phyloP scores from a whole-genome alignment of 2,797 vertebrate species.

The Momotus momota region DNA sequence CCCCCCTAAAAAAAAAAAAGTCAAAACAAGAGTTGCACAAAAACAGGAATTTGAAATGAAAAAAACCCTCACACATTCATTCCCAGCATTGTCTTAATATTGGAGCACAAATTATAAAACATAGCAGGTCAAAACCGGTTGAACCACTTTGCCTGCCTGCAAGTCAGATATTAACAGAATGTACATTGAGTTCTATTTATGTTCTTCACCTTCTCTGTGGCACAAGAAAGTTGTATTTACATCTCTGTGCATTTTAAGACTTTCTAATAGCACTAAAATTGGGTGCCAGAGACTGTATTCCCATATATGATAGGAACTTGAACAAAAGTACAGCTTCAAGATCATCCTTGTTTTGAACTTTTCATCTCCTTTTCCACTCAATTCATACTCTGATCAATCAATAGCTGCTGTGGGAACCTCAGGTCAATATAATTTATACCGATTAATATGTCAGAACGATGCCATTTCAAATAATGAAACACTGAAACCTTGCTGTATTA shows the following conservation, averaged over 20 bases:
- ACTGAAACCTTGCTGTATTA: not conserved
- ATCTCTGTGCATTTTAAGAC: not conserved
- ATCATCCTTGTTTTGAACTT: constrained; percentile 41
- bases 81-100: not conserved
- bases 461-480: not conserved
- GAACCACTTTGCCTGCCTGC: not conserved
- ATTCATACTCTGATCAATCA: constrained; percentile 50
- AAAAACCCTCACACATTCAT: not conserved
- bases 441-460: constrained; percentile 42
- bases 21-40: not conserved
- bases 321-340: constrained; percentile 11
- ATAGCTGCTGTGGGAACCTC: constrained; percentile 15
- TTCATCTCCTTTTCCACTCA: constrained; percentile 41
- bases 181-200: not conserved
- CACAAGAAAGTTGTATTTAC: not conserved
- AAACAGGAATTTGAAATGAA: not conserved
- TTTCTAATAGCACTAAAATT: not conserved
- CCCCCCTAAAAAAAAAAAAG: no score
- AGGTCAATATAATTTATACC: constrained; percentile 48
- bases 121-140: not conserved
- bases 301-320: not conserved
- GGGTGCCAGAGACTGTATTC: not conserved
- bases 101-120: not conserved
- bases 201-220: not conserved
- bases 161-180: not conserved